phyloP scores from a whole-genome alignment of 2,888 invertebrate species.

The Piscicola geometra region DNA sequence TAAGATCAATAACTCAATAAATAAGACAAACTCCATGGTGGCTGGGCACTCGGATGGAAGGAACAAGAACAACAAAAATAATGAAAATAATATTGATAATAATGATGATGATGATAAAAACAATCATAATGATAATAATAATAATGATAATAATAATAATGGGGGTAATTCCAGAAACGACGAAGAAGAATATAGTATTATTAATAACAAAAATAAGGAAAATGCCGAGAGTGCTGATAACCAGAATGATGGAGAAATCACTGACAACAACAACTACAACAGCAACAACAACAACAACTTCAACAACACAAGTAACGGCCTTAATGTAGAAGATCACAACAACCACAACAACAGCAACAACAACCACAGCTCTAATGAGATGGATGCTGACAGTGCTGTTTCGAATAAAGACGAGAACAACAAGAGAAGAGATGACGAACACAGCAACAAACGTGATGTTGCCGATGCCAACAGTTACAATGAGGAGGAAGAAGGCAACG shows the following conservation, averaged over 20 bases:
- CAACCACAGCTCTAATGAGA: no score
- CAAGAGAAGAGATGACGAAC: no score
- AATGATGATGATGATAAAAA: neutral
- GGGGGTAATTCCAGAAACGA: neutral
- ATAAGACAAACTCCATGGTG: neutral
- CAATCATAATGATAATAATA: neutral
- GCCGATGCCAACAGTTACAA: no score
- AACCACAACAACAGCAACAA: no score
- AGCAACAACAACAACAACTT: no score
- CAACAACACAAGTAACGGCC: no score
- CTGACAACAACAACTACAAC: no score
- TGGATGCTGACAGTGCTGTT: no score
- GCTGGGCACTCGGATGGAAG: neutral
- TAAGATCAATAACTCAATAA: neutral
- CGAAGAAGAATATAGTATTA: neutral
- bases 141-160: neutral
- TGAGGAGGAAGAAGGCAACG: no score
- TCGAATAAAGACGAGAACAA: no score
- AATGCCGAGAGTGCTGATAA: neutral
- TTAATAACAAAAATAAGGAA: neutral
- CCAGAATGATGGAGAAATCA: neutral
- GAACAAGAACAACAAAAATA: neutral
- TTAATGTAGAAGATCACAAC: no score
- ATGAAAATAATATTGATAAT: neutral
- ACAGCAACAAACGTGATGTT: no score